A percentile compares a stretch with the other conserved stretches of the same genome.
Evolutionary conservation across 2,888 invertebrate species (phyloP).

Genomic region (Macaria liturata): DNA sequence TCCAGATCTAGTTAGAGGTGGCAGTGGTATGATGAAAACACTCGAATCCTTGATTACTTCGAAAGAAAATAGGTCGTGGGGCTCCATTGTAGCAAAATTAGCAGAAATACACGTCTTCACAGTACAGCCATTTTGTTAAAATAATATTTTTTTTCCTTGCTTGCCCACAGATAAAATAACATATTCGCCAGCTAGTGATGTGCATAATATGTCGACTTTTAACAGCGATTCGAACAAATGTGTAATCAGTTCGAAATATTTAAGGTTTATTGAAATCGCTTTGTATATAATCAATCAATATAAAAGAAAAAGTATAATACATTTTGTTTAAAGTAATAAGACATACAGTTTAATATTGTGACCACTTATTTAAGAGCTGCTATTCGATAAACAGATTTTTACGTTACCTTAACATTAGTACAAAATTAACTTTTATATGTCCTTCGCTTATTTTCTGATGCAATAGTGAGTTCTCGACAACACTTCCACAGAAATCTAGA

Average conservation of each 20-base stretch:
- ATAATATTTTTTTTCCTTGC: conserved; percentile 32
- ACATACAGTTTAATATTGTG: too few species aligned
- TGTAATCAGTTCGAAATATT: too few species aligned
- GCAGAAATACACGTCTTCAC: conserved; percentile 72
- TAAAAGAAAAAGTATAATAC: too few species aligned
- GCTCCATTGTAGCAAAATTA: conserved; percentile 75
- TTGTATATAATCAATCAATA: too few species aligned
- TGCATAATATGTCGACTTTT: neutral
- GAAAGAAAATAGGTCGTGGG: conserved; percentile 56
- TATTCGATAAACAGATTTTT: too few species aligned
- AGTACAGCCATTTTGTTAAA: conserved; percentile 79
- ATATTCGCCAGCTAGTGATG: neutral
- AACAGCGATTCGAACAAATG: too few species aligned
- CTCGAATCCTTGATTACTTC: conserved; percentile 58
- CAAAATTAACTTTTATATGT: neutral
- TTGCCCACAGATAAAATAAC: neutral
- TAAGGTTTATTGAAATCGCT: too few species aligned
- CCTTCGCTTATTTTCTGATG: conserved; percentile 49
- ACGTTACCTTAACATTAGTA: too few species aligned
- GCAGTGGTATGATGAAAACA: conserved; percentile 35
- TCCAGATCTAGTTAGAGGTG: conserved; percentile 39
- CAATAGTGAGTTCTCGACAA: conserved; percentile 45
- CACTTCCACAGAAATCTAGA: conserved; percentile 11
- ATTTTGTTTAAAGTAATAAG: too few species aligned
- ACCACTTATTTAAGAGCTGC: too few species aligned